Conservation (phyloP, 1,140 invertebrate genomes). For the Zaprionus lachaisei region DNA sequence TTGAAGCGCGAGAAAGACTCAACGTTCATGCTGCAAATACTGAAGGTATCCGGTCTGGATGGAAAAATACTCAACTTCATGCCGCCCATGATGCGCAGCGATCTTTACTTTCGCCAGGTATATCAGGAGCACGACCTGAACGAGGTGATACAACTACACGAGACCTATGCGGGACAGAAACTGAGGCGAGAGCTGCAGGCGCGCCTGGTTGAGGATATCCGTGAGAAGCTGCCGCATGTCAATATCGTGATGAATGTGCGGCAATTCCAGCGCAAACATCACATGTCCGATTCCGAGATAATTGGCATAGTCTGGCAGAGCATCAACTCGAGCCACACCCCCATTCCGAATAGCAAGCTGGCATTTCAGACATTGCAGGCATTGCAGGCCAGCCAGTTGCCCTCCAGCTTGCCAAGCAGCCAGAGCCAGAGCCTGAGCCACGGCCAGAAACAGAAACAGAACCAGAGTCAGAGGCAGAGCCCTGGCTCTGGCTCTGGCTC, state of each 20-base stretch:
- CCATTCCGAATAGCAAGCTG: not conserved
- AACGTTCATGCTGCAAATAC: slow-evolving; percentile 16
- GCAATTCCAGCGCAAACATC: slow-evolving; percentile 30
- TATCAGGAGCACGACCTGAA: slow-evolving; percentile 21
- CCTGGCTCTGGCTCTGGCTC: not conserved
- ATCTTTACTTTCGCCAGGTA: slow-evolving; percentile 27
- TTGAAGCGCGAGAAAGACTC: slow-evolving; percentile 20
- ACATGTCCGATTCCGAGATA: slow-evolving; percentile 30
- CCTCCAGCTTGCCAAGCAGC: not conserved
- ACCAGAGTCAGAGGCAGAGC: not conserved
- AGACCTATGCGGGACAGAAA: slow-evolving; percentile 10
- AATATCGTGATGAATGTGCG: slow-evolving; percentile 23
- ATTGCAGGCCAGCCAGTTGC: not conserved
- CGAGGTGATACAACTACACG: slow-evolving; percentile 29
- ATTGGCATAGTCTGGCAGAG: slow-evolving; percentile 39
- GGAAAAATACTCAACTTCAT: slow-evolving; percentile 31
- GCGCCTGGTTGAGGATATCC: slow-evolving; percentile 23
- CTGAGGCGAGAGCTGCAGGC: not conserved
- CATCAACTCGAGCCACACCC: not conserved
- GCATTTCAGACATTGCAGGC: not conserved
- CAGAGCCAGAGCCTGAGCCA: too few relatives aligned
- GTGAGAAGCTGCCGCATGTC: slow-evolving; percentile 16
- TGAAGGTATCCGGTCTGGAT: slow-evolving; percentile 15
- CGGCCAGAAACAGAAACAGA: too few relatives aligned
- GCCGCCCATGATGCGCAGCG: slow-evolving; percentile 37